Evolutionary conservation across 2,113 vertebrate genomes (phyloP), one percentile per base, ranked within the genome.

Genomic region (Origma solitaria): DNA sequence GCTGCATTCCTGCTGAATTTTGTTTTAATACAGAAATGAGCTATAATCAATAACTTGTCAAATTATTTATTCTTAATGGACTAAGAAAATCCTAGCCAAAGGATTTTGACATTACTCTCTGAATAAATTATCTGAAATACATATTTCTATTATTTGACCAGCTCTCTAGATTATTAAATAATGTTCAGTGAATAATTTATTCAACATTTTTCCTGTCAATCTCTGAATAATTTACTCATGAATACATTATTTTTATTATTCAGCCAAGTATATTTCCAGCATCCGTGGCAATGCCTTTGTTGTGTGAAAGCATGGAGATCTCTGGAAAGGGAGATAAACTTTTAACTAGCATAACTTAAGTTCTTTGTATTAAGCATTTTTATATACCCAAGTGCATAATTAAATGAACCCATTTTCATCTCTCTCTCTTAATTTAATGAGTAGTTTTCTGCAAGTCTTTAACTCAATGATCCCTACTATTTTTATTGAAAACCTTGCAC

Each of bases 141-240:
- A 8, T 95, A 96, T 96, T 96, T 95, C 82, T 87, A 75, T 96
- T 95, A 95, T 96, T 96, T 96, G 95, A 94, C 88, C 88, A 75
- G 64, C 68, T 95, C 82, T 90, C 69, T 53, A 86, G 92, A 81
- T 97, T 96, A 92, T 95, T 86, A 86, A 96, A 95, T 94, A 93
- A 94, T 88, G 33, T 94, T 95, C 71, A 93, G 86, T 96, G 94
- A 95, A 96, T 95, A 95, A 96, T 93, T 92, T 97, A 94, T 94
- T 93, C 90, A 93, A 88, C 88, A 60, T 92, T 92, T 96, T 82
- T 92, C 89, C 85, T 96, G 95, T 94, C 92, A 93, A 94, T 96
- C 94, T 91, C 75, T 97, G 90, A 95, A 93, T 95, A 94, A 96
- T 94, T 96, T 92, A 96, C 86, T 88, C 69, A 71, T 2, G 53